Conservation (phyloP, 2,797 vertebrate species). For the Sebastiscus tertius region DNA sequence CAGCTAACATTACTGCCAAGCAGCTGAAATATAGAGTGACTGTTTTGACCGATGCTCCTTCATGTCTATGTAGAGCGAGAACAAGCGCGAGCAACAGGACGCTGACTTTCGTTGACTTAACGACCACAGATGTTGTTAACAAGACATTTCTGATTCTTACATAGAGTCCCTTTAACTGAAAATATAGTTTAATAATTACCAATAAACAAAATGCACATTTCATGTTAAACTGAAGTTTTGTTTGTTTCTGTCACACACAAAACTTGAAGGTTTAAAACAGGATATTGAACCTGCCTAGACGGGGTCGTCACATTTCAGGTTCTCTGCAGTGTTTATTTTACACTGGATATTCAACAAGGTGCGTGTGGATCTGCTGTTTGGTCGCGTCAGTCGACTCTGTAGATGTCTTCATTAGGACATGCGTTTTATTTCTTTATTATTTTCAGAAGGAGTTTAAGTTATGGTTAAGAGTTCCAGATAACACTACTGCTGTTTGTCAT, state of each 20-base stretch:
- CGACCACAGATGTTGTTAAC: too few relatives aligned
- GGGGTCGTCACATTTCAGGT: not conserved
- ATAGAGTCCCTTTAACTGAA: not conserved
- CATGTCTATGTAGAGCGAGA: too few relatives aligned
- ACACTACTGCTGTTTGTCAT: not conserved
- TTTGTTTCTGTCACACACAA: not conserved
- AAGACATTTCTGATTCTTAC: too few relatives aligned
- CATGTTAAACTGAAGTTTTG: not conserved
- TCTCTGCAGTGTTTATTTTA: constrained; percentile 3
- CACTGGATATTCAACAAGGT: not conserved
- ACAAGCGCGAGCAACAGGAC: too few relatives aligned
- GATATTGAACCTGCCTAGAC: not conserved
- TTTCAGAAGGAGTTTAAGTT: not conserved
- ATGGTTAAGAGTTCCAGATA: not conserved
- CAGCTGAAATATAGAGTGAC: too few relatives aligned
- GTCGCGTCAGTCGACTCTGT: not conserved
- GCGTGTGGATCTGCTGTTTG: not conserved
- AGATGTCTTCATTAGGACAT: not conserved
- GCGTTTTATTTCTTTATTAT: constrained; percentile 1
- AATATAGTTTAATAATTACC: not conserved
- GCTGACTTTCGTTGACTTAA: too few relatives aligned
- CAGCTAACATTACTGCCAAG: too few relatives aligned
- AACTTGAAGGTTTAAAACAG: not conserved
- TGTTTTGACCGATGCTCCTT: too few relatives aligned
- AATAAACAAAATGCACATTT: not conserved